Conservation (phyloP, 2,113 vertebrate genomes). For the Mesembrinibis cayennensis region DNA sequence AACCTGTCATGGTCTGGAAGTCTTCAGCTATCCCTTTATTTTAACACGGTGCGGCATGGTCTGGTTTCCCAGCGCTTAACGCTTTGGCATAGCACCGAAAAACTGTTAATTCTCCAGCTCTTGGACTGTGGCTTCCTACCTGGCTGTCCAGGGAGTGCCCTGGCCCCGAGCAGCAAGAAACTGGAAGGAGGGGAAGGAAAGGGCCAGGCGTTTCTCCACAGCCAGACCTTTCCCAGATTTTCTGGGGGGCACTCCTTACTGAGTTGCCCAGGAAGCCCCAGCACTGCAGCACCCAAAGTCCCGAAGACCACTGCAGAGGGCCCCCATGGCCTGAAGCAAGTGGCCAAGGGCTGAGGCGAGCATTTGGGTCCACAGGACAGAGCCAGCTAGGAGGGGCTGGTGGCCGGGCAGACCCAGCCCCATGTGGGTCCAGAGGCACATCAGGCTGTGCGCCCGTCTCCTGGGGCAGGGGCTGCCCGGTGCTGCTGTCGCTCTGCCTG, state of each 20-base stretch:
- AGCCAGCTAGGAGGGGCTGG: background rate
- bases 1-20: conserved; percentile 50
- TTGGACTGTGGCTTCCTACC: conserved; percentile 1
- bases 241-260: background rate
- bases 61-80: background rate
- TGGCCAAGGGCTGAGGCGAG: background rate
- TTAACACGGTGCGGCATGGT: background rate
- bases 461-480: background rate
- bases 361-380: background rate
- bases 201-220: background rate
- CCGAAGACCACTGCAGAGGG: background rate
- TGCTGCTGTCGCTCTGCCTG: background rate
- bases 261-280: background rate
- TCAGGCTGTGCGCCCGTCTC: background rate
- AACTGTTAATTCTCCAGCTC: background rate
- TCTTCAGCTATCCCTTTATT: conserved; percentile 43
- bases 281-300: background rate
- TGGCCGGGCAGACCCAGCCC: background rate
- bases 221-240: background rate
- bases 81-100: background rate
- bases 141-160: background rate
- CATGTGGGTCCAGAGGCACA: background rate
- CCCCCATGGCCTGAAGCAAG: background rate
- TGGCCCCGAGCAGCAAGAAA: background rate
- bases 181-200: background rate